phyloP scores from a whole-genome alignment of 1,140 invertebrate species.

The Sitophilus oryzae region DNA sequence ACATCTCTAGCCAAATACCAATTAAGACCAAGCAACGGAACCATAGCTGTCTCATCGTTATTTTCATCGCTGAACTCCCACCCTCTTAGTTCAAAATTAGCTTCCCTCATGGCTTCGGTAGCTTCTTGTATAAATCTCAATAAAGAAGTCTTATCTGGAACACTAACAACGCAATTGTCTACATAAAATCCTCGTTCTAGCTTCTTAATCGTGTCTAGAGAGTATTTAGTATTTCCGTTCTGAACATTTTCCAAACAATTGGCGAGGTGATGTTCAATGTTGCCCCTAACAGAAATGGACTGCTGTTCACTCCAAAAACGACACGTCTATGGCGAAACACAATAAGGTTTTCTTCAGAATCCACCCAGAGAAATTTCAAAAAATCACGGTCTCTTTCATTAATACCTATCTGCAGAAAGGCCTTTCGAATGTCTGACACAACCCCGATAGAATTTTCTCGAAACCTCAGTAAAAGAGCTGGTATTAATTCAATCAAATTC shows the following conservation, averaged over 20 bases:
- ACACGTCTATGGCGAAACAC: conserved; percentile 30
- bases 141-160: too few species aligned
- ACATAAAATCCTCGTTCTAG: too few species aligned
- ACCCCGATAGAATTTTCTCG: conserved; percentile 37
- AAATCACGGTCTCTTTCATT: neutral
- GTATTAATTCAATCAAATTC: conserved; percentile 44
- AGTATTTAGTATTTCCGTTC: neutral
- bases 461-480: conserved; percentile 40
- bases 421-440: conserved; percentile 38
- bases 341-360: conserved; percentile 7
- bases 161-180: too few species aligned
- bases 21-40: too few species aligned
- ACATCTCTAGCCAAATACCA: too few species aligned
- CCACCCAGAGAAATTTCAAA: conserved; percentile 1
- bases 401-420: conserved; percentile 7
- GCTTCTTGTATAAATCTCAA: too few species aligned
- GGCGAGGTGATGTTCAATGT: conserved; percentile 24
- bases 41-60: too few species aligned
- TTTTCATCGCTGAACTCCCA: too few species aligned
- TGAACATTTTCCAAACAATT: neutral
- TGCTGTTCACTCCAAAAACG: conserved; percentile 36
- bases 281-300: conserved; percentile 39
- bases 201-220: neutral
- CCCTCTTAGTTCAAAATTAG: too few species aligned
- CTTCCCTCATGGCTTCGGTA: too few species aligned